A percentile compares a stretch with the other conserved stretches of the same genome.
Evolutionary conservation across 2,888 invertebrate species (phyloP).

Genomic region (Pammene aurita): DNA sequence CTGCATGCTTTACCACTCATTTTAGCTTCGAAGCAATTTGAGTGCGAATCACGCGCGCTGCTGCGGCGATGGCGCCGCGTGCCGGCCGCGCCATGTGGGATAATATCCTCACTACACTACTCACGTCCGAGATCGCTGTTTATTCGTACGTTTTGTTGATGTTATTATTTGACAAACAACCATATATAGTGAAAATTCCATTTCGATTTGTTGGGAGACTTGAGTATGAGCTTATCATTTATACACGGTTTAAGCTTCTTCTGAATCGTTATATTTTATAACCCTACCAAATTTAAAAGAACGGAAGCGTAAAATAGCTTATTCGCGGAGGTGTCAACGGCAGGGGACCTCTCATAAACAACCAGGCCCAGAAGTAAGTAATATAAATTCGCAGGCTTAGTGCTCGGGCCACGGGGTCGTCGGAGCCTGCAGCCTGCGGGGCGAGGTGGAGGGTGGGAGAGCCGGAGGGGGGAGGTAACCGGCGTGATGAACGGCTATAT

Average conservation of each 20-base stretch:
- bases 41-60: conserved; percentile 1
- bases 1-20: not conserved
- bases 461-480: conserved; percentile 15
- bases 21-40: not conserved
- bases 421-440: conserved; percentile 2
- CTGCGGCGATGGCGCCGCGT: not conserved
- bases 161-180: conserved; percentile 6
- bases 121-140: conserved; percentile 6
- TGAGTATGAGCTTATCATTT: not conserved
- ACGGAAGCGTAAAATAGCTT: conserved; percentile 10
- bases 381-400: conserved; percentile 35
- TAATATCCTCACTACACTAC: not conserved
- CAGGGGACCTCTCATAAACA: conserved; percentile 28
- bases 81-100: not conserved
- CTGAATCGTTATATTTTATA: not conserved
- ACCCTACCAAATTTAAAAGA: not conserved
- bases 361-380: conserved; percentile 29
- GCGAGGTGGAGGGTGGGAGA: not conserved
- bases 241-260: not conserved
- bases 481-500: conserved; percentile 38
- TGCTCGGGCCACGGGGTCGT: conserved; percentile 10
- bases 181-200: not conserved
- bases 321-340: conserved; percentile 15
- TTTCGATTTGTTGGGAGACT: not conserved
- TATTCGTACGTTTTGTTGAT: not conserved